Percentiles rank a stretch among this genome's conserved stretches.
phyloP scores from a whole-genome alignment of 1,140 invertebrate genomes.

The Paralvinella palmiformis region DNA sequence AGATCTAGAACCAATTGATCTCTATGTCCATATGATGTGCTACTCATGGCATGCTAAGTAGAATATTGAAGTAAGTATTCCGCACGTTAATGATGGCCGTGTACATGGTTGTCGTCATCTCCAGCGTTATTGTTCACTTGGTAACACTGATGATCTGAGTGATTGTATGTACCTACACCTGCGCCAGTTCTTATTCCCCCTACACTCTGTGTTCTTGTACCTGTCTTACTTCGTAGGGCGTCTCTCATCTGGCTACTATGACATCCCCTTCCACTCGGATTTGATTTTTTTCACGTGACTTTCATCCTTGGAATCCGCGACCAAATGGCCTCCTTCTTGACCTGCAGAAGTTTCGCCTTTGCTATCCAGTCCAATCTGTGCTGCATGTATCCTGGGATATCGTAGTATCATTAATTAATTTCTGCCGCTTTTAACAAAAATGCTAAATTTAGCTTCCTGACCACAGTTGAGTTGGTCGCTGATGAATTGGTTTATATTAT shows the following conservation, averaged over 20 bases:
- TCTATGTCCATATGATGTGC: conserved; percentile 48
- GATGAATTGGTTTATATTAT: too few relatives aligned
- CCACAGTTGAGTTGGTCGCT: too few relatives aligned
- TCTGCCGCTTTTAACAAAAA: too few relatives aligned
- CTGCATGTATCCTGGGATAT: too few relatives aligned
- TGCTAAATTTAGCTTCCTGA: too few relatives aligned
- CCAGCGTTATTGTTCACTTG: conserved; percentile 38
- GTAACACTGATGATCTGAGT: conserved; percentile 18
- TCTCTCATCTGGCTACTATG: conserved; percentile 51
- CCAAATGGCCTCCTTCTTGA: conserved; percentile 48
- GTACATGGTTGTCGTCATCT: conserved; percentile 49
- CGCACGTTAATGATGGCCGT: conserved; percentile 48
- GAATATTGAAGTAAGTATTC: conserved; percentile 32
- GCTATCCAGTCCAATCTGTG: too few relatives aligned
- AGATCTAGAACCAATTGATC: too few relatives aligned
- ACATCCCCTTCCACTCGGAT: conserved; percentile 53
- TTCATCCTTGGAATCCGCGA: conserved; percentile 45
- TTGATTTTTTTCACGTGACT: conserved; percentile 52
- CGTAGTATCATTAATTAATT: too few relatives aligned
- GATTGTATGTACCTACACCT: conserved; percentile 32
- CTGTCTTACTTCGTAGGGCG: conserved; percentile 51
- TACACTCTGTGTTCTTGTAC: conserved; percentile 49
- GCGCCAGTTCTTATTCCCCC: conserved; percentile 46
- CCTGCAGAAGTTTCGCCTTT: conserved; percentile 31
- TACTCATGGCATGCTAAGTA: conserved; percentile 46